Base-by-base conservation (phyloP, 1,140 invertebrate species). In the Pseudoatta argentina region DNA sequence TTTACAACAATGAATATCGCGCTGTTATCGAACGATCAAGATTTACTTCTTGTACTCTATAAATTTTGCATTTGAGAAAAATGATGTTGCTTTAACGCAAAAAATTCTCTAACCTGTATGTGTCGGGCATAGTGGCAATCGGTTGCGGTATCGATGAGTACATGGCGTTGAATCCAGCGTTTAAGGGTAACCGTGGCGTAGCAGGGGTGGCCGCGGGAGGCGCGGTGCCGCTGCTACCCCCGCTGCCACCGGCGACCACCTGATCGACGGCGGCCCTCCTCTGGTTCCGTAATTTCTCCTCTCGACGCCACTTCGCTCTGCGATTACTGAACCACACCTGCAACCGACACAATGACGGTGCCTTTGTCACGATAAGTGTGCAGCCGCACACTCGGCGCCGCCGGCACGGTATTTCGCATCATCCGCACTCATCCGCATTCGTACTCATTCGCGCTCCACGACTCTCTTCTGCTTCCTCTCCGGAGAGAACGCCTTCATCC, bases 321-420 rank as follows among this genome's bases (percentile, higher is more conserved):
- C 99, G 97, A 96, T 99, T 99, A 86, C 98, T 99, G 96, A 99
- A 99, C 99, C 99, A 99, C 72, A 99, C 99, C 98, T 99, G 95
- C 88, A 93, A 94, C 92, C 89, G 87, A 87, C 89, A 88, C 86
- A 89, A 83, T 69, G 87, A 91, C 89, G 89, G 73, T 85, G 89
- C 89, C 87, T 91, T 90, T 91, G 89, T 91, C 89, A 91, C 83
- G 87, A 91, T 88, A 90, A 91, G 86, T 86, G 89, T 83, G 69
- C 79, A 63, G 69, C 55, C 89, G 89, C 85, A 83, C 87, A 88
- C 89, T 91, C 53, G 72, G 75, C 86, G 83, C 72, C 63, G 77
- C 64, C 79, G 69, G 86, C 91, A 73, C 79, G 55, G 64, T 86
- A 76, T 79, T 75, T 86, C 89, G 78, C 89, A 90, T 91, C 88